phyloP scores from a whole-genome alignment of 2,888 invertebrate species.

The Cephonodes hylas region DNA sequence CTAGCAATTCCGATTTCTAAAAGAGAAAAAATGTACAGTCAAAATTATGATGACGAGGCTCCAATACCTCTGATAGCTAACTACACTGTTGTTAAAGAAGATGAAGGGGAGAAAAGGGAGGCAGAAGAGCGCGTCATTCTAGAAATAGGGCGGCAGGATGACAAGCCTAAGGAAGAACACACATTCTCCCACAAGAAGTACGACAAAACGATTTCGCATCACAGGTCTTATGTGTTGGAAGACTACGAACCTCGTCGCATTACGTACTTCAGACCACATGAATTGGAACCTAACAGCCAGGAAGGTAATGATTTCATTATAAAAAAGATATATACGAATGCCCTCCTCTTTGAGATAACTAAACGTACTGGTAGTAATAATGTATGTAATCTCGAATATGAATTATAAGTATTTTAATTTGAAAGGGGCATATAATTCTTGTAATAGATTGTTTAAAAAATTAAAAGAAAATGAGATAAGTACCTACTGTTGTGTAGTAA shows the following conservation, averaged over 20 bases:
- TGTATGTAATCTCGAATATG: no score
- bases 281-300: conserved; percentile 50
- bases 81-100: conserved; percentile 65
- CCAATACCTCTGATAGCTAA: conserved; percentile 68
- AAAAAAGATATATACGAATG: no score
- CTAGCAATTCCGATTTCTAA: no score
- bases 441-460: no score
- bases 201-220: conserved; percentile 75
- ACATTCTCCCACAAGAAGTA: conserved; percentile 78
- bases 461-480: no score
- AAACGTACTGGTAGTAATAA: no score
- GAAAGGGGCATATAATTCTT: no score
- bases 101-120: conserved; percentile 61
- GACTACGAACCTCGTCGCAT: conserved; percentile 65
- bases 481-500: no score
- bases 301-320: conserved; percentile 54
- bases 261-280: conserved; percentile 64
- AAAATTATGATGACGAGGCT: conserved; percentile 61
- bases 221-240: conserved; percentile 71
- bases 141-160: conserved; percentile 76
- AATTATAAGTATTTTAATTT: no score
- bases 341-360: no score
- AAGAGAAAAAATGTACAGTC: conserved; percentile 67
- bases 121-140: conserved; percentile 69
- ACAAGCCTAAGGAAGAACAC: conserved; percentile 65